Conservation (phyloP, 2,113 vertebrate genomes). For the Toxostoma redivivum region DNA sequence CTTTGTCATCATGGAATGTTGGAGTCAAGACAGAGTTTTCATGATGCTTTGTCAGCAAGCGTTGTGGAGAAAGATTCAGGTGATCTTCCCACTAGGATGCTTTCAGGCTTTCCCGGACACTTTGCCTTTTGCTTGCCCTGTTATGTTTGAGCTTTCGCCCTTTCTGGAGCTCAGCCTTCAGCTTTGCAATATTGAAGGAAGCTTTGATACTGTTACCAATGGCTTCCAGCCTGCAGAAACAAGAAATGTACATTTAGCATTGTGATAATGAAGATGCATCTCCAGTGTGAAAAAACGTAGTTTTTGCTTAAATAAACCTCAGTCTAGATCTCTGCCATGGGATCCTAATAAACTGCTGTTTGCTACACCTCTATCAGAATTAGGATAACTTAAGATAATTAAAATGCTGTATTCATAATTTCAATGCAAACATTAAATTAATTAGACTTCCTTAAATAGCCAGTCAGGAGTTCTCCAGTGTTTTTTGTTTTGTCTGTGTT, state of each 20-base stretch:
- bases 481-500: neutral
- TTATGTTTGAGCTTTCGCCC: slow-evolving; percentile 65
- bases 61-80: neutral
- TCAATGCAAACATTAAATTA: neutral
- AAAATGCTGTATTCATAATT: neutral
- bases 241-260: neutral
- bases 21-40: slow-evolving; percentile 23
- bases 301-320: neutral
- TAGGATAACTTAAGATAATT: neutral
- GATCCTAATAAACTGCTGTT: neutral
- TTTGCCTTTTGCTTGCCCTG: slow-evolving; percentile 61
- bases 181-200: slow-evolving; percentile 64
- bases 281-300: neutral
- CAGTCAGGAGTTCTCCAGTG: neutral
- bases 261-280: neutral
- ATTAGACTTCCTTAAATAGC: neutral
- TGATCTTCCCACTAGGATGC: slow-evolving; percentile 35
- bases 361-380: neutral
- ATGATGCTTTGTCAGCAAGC: neutral
- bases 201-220: slow-evolving; percentile 73
- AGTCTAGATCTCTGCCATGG: neutral
- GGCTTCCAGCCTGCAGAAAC: slow-evolving; percentile 67
- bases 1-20: neutral
- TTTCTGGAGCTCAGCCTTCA: slow-evolving; percentile 62
- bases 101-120: slow-evolving; percentile 37